Evolutionary conservation across 2,797 vertebrate genomes (phyloP).

Genomic region (Periparus ater): DNA sequence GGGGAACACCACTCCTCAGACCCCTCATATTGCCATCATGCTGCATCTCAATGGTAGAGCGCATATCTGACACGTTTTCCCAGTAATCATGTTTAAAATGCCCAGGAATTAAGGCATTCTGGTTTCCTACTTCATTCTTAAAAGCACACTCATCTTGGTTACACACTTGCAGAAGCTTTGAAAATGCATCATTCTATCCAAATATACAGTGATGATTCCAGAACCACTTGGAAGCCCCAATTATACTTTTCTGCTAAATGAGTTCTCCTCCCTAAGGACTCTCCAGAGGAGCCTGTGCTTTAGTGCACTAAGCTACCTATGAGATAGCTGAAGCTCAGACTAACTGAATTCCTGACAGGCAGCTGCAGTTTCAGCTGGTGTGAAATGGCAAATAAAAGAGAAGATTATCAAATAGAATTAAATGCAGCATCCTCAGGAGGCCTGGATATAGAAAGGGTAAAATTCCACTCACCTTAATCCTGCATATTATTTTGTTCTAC

Average conservation of each 20-base stretch:
- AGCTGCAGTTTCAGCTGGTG: constrained; percentile 56
- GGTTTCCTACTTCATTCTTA: neutral
- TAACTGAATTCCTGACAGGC: constrained; percentile 49
- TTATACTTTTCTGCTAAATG: constrained; percentile 50
- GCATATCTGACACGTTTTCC: neutral
- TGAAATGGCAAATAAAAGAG: constrained; percentile 46
- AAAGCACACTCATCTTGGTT: neutral
- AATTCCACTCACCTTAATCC: constrained; percentile 36
- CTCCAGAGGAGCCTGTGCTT: neutral
- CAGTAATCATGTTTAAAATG: neutral
- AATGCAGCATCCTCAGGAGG: constrained; percentile 22
- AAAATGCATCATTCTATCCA: neutral
- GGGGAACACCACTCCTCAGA: neutral
- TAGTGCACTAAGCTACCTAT: neutral
- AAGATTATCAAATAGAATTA: constrained; percentile 44
- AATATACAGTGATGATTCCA: neutral
- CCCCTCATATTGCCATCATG: neutral
- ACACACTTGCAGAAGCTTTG: neutral
- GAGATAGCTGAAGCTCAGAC: constrained; percentile 2
- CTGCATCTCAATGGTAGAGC: neutral
- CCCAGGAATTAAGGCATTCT: neutral
- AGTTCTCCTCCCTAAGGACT: constrained; percentile 20
- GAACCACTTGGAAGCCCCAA: constrained; percentile 14
- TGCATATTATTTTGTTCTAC: neutral
- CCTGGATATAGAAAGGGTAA: constrained; percentile 10